phyloP scores from a whole-genome alignment of 2,888 invertebrate species.

The Rhingia campestris region DNA sequence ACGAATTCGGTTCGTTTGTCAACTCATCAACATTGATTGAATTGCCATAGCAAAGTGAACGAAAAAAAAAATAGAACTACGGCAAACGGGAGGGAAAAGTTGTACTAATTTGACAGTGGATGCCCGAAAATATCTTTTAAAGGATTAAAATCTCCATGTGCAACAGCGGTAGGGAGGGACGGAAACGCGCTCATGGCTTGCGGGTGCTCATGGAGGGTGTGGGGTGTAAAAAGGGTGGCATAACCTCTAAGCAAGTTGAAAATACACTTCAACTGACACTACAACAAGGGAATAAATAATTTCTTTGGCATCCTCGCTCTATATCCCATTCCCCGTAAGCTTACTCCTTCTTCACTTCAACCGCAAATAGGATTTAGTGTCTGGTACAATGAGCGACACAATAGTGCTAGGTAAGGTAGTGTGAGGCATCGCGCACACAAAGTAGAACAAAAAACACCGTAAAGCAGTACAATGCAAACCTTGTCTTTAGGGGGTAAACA shows the following conservation, averaged over 20 bases:
- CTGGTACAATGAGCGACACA: slow-evolving; percentile 69
- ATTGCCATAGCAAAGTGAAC: slow-evolving; percentile 46
- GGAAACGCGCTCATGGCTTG: not conserved
- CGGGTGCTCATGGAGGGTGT: too few relatives aligned
- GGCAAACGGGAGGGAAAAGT: slow-evolving; percentile 11
- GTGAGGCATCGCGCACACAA: not conserved
- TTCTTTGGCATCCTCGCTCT: slow-evolving; percentile 49
- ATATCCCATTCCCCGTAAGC: slow-evolving; percentile 4
- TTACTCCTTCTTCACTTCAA: slow-evolving; percentile 48
- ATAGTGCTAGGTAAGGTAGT: slow-evolving; percentile 2
- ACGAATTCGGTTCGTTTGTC: slow-evolving; percentile 64
- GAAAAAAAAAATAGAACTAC: not conserved
- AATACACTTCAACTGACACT: slow-evolving; percentile 66
- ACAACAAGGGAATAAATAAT: slow-evolving; percentile 73
- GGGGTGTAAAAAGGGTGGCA: slow-evolving; percentile 41
- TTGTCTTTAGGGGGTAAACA: slow-evolving; percentile 59
- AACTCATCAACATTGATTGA: slow-evolving; percentile 72
- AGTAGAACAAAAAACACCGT: slow-evolving; percentile 17
- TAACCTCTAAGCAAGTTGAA: slow-evolving; percentile 72
- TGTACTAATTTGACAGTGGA: slow-evolving; percentile 64
- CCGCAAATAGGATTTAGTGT: slow-evolving; percentile 74
- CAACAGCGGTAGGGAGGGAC: slow-evolving; percentile 16
- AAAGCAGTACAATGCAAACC: slow-evolving; percentile 58
- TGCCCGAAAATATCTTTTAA: slow-evolving; percentile 47
- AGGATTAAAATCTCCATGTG: slow-evolving; percentile 59